Conservation (phyloP, 2,888 invertebrate genomes). For the Rotaria sp. region DNA sequence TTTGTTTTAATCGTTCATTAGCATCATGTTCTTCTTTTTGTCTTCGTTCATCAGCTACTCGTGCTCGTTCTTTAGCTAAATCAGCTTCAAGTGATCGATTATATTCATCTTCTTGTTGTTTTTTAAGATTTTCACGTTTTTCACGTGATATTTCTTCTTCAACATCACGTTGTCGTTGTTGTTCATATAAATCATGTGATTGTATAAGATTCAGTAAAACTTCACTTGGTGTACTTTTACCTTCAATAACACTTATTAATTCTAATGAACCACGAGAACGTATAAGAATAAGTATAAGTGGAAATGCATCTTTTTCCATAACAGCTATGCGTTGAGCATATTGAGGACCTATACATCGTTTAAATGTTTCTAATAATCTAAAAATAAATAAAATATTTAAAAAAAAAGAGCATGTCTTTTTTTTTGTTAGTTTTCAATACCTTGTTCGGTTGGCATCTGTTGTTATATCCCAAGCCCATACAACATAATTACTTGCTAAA, state of each 20-base stretch:
- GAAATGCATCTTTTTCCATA: conserved; percentile 77
- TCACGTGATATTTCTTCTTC: conserved; percentile 63
- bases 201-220: conserved; percentile 80
- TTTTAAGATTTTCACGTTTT: conserved; percentile 72
- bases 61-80: conserved; percentile 52
- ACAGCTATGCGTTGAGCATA: conserved; percentile 76
- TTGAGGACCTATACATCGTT: conserved; percentile 65
- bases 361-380: conserved; percentile 50
- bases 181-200: conserved; percentile 73
- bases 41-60: conserved; percentile 62
- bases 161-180: conserved; percentile 67
- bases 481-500: conserved; percentile 77
- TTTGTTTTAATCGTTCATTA: conserved; percentile 66
- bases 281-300: conserved; percentile 79
- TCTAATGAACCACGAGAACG: conserved; percentile 79
- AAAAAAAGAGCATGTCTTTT: too few relatives aligned
- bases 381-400: not conserved
- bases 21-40: conserved; percentile 64
- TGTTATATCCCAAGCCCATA: conserved; percentile 96
- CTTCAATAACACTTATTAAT: conserved; percentile 75
- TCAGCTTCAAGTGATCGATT: conserved; percentile 78
- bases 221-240: conserved; percentile 78
- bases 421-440: conserved; percentile 55
- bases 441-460: conserved; percentile 68
- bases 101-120: conserved; percentile 87